phyloP scores from a whole-genome alignment of 2,888 invertebrate genomes.

The Uropetala carovei region DNA sequence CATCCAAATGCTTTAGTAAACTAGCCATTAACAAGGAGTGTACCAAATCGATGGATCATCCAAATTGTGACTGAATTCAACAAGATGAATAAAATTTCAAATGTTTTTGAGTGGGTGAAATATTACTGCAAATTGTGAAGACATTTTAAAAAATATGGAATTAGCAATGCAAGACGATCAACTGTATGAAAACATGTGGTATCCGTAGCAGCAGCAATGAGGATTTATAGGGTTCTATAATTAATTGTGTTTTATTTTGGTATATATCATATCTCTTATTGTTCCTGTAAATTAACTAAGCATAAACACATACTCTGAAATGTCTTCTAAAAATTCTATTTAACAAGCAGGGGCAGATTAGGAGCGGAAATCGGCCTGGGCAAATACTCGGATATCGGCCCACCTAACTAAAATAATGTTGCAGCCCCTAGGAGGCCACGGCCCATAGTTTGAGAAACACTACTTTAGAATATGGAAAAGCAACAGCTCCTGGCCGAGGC shows the following conservation, averaged over 20 bases:
- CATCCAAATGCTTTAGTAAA: neutral
- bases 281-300: too few species aligned
- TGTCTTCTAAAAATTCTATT: too few species aligned
- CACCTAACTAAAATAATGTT: too few species aligned
- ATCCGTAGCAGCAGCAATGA: neutral
- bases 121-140: neutral
- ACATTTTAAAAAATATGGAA: neutral
- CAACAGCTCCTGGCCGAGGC: too few species aligned
- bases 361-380: too few species aligned
- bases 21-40: neutral
- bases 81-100: neutral
- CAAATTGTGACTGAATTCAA: neutral
- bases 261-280: too few species aligned
- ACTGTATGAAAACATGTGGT: neutral
- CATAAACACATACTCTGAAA: too few species aligned
- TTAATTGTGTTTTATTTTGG: neutral
- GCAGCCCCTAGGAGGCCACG: too few species aligned
- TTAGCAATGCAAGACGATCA: neutral
- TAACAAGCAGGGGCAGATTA: too few species aligned
- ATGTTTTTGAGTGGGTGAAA: neutral
- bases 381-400: too few species aligned
- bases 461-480: too few species aligned
- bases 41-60: neutral
- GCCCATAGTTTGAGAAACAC: too few species aligned
- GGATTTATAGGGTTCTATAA: neutral